Percentiles rank a stretch among this genome's conserved stretches.
These are phyloP conservation scores for Trypoxylon attenuatum DNA, from an alignment of 2,888 invertebrate species.

Conservation along the genomic window DNA sequence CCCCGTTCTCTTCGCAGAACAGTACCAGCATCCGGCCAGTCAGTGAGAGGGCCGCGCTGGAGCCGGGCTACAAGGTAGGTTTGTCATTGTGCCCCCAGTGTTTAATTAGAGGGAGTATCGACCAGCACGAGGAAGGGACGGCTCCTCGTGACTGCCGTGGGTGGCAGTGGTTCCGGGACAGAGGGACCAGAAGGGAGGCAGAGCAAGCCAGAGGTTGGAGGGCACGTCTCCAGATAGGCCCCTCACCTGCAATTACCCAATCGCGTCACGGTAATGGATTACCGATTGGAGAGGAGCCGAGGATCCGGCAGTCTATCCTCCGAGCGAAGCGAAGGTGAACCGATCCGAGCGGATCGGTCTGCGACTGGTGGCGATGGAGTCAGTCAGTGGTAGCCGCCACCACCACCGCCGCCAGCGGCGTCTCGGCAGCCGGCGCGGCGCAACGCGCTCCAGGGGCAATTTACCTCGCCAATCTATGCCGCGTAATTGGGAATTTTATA, in stretches of 20 bases:
- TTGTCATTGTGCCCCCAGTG: constrained; percentile 70
- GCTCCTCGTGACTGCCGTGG: constrained; percentile 14
- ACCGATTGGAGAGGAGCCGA: constrained; percentile 63
- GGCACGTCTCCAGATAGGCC: constrained; percentile 66
- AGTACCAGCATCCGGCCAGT: constrained; percentile 36
- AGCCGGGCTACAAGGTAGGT: constrained; percentile 64
- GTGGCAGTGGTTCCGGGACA: constrained; percentile 37
- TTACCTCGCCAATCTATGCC: constrained; percentile 71
- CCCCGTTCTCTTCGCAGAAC: constrained; percentile 10
- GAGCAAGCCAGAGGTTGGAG: constrained; percentile 43
- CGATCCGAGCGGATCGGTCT: constrained; percentile 31
- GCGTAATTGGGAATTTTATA: constrained; percentile 73
- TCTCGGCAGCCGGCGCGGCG: constrained; percentile 49
- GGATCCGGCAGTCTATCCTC: constrained; percentile 52
- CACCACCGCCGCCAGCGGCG: constrained; percentile 6
- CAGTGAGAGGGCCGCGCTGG: constrained; percentile 35
- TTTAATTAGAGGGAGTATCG: constrained; percentile 71
- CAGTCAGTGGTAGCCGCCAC: not conserved
- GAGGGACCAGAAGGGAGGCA: constrained; percentile 18
- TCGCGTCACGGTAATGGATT: constrained; percentile 71
- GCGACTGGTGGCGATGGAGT: not conserved
- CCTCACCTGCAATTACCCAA: constrained; percentile 71
- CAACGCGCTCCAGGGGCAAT: constrained; percentile 67
- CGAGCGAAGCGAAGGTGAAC: constrained; percentile 40
- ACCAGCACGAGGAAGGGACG: constrained; percentile 57